Evolutionary conservation across 2,888 invertebrate species (phyloP).

Genomic region (Campaea margaritaria): DNA sequence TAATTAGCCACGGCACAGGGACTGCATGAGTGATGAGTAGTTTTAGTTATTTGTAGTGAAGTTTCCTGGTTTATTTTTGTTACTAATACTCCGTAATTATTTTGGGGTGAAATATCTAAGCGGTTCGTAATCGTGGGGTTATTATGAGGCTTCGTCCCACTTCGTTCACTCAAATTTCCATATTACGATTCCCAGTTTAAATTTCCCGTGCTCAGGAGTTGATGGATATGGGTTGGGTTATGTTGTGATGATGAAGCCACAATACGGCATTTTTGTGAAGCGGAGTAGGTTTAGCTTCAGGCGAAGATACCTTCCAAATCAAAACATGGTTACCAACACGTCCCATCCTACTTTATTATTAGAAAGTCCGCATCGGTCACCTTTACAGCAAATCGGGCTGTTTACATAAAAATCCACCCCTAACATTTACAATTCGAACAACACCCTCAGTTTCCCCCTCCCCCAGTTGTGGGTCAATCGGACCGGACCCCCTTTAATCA

Average conservation of each 20-base stretch:
- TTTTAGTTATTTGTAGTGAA: constrained; percentile 14
- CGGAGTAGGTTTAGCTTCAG: neutral
- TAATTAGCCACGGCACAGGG: constrained; percentile 26
- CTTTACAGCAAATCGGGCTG: constrained; percentile 34
- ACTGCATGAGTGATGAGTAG: constrained; percentile 18
- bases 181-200: no score
- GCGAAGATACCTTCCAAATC: neutral
- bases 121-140: neutral
- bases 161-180: no score
- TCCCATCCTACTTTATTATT: neutral
- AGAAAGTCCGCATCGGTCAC: constrained; percentile 16
- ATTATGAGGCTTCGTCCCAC: no score
- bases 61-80: constrained; percentile 14
- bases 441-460: constrained; percentile 20
- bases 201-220: no score
- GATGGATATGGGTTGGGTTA: no score
- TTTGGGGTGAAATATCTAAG: neutral
- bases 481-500: constrained; percentile 46
- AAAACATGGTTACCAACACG: neutral
- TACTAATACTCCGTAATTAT: neutral
- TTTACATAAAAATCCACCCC: constrained; percentile 37
- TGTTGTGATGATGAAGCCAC: no score
- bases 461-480: constrained; percentile 42
- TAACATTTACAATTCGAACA: constrained; percentile 44
- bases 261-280: no score